Evolutionary conservation across 2,888 invertebrate species (phyloP).

Genomic region (Lamproptera curius): DNA sequence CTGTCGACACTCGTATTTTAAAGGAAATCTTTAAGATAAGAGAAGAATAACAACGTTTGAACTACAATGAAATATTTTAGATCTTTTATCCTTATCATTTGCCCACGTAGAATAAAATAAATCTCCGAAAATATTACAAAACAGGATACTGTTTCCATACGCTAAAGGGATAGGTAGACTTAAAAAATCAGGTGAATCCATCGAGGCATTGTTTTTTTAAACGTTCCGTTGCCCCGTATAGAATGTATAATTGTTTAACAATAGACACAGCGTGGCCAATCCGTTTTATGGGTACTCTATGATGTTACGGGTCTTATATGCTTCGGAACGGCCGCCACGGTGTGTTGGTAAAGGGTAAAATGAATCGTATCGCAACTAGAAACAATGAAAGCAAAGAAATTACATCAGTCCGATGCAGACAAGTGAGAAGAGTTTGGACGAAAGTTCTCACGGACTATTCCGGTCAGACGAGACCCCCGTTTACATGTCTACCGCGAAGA

Average conservation of each 20-base stretch:
- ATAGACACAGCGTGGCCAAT: conserved; percentile 31
- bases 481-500: no score
- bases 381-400: not conserved
- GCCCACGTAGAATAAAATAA: no score
- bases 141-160: conserved; percentile 11
- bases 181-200: conserved; percentile 5
- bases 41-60: no score
- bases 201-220: conserved; percentile 9
- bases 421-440: no score
- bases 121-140: not conserved
- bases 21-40: no score
- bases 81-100: no score
- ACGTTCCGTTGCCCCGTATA: conserved; percentile 26
- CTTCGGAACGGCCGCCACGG: conserved; percentile 14
- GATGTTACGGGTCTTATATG: conserved; percentile 19
- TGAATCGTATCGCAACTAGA: not conserved
- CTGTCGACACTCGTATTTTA: no score
- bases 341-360: conserved; percentile 2
- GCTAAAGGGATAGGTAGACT: not conserved
- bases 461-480: no score
- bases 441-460: no score
- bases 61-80: no score
- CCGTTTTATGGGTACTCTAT: conserved; percentile 29
- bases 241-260: conserved; percentile 36
- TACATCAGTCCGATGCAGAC: no score